Evolutionary conservation across 2,888 invertebrate genomes (phyloP), one percentile per base, ranked within the genome.

Genomic region (Drosophila recens): DNA sequence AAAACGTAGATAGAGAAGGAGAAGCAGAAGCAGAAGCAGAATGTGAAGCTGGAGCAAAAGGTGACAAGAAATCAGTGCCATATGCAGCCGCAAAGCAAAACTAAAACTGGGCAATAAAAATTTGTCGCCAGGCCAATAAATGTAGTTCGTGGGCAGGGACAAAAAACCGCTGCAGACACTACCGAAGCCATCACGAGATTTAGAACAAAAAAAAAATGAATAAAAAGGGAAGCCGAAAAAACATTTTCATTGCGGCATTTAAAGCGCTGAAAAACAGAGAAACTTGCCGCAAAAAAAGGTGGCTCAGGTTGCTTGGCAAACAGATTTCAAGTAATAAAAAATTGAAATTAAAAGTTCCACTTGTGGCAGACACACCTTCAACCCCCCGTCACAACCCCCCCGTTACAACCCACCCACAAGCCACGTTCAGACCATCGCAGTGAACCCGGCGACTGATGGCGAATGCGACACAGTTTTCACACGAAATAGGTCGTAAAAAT

Each of bases 121-220:
- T 87, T 86, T 87, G 87, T 86, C 86, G 80, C 79, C 68, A 62
- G 72, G 73, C 88, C 86, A 88, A 87, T 87, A 87, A 87, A 87
- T 88, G 86, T 82, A 67, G 74, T 45, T 59, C 45, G 42, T 36
- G 74, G 45, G 36, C 51, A 51, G 54, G 15, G 49, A 40, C 13
- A 57, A 57, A 54, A 67, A 36, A 20, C n/a, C 17, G 30, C 42
- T 13, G 42, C 67, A 34, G 54, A 51, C 33, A 40, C 56, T 40
- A 36, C 56, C 34, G 46, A 63, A 64, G 79, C 63, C 72, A 51
- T 62, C 61, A 53, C 34, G 30, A 40, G 30, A 40, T 20, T 20
- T 10, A 13, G 38, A 13, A 4, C 42, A 30, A 62, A 57, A n/a
- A 63, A 17, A 43, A 30, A 34, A n/a, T n/a, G n/a, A 6, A 42